Conservation (phyloP, 2,113 vertebrate genomes). For the Pseudopipra pipra region DNA sequence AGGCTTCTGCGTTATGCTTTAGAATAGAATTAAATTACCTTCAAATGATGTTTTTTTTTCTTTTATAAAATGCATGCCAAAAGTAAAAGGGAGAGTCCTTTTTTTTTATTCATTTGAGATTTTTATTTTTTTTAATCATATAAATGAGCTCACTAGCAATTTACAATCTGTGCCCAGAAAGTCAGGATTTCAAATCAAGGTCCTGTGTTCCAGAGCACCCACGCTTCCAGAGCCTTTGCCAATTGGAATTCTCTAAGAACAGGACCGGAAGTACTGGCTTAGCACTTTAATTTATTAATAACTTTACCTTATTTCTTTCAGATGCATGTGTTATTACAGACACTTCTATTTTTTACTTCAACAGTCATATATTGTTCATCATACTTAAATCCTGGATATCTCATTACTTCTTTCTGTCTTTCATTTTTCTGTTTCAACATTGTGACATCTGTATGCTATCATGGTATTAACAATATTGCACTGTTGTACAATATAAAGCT, state of each 20-base stretch:
- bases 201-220: slow-evolving; percentile 22
- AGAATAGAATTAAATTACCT: slow-evolving; percentile 17
- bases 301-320: slow-evolving; percentile 62
- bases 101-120: neutral
- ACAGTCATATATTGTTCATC: slow-evolving; percentile 31
- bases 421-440: slow-evolving; percentile 45
- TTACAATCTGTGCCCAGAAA: slow-evolving; percentile 25
- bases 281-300: slow-evolving; percentile 65
- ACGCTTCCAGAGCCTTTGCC: slow-evolving; percentile 29
- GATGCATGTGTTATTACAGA: slow-evolving; percentile 38
- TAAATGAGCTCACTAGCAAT: slow-evolving; percentile 31
- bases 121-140: neutral
- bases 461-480: slow-evolving; percentile 47
- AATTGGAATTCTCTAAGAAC: slow-evolving; percentile 40
- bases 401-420: slow-evolving; percentile 56
- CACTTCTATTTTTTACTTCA: slow-evolving; percentile 50
- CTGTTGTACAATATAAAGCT: slow-evolving; percentile 19
- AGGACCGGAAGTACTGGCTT: slow-evolving; percentile 20
- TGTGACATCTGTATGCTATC: slow-evolving; percentile 60
- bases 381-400: slow-evolving; percentile 26
- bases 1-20: slow-evolving; percentile 18
- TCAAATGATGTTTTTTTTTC: neutral
- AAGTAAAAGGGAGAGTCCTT: neutral
- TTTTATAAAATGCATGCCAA: neutral
- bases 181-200: slow-evolving; percentile 20